These are phyloP conservation scores for Tetrao urogallus DNA, from an alignment of 2,113 vertebrate genomes.

Conservation along the genomic window DNA sequence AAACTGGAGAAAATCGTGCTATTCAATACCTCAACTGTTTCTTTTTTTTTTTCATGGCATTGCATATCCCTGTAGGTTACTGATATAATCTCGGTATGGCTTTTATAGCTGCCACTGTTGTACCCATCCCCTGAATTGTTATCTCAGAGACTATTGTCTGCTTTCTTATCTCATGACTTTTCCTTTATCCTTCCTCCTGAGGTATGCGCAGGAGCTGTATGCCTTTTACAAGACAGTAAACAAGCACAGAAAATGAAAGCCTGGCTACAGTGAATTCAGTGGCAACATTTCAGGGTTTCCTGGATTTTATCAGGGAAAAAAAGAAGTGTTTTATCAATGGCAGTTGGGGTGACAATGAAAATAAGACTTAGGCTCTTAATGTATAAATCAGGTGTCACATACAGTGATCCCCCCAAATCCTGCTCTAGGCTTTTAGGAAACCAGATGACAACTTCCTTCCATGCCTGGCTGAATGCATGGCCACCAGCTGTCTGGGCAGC, in stretches of 20 bases:
- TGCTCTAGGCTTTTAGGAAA: not conserved
- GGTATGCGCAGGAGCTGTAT: not conserved
- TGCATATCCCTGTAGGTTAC: not conserved
- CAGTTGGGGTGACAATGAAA: not conserved
- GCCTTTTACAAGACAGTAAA: conserved; percentile 18
- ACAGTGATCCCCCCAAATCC: not conserved
- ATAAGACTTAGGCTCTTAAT: not conserved
- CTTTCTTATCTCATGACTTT: conserved; percentile 46
- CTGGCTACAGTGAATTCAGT: not conserved
- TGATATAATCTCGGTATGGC: not conserved
- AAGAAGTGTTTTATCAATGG: not conserved
- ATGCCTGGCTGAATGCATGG: not conserved
- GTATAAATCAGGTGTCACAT: not conserved
- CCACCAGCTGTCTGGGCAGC: accelerated
- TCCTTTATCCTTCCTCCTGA: conserved; percentile 45
- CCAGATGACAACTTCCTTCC: not conserved
- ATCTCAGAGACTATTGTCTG: conserved; percentile 47
- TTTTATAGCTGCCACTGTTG: conserved; percentile 31
- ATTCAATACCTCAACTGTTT: not conserved
- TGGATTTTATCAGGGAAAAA: not conserved
- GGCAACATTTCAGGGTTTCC: not conserved
- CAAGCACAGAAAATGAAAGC: conserved; percentile 37
- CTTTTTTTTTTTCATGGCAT: not conserved
- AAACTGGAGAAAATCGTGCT: not conserved
- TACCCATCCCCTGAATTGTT: conserved; percentile 37